Percentiles rank a stretch among this genome's conserved stretches.
These are phyloP conservation scores for Agrilus cyanescens DNA, from an alignment of 2,888 invertebrate species.

Conservation along the genomic window DNA sequence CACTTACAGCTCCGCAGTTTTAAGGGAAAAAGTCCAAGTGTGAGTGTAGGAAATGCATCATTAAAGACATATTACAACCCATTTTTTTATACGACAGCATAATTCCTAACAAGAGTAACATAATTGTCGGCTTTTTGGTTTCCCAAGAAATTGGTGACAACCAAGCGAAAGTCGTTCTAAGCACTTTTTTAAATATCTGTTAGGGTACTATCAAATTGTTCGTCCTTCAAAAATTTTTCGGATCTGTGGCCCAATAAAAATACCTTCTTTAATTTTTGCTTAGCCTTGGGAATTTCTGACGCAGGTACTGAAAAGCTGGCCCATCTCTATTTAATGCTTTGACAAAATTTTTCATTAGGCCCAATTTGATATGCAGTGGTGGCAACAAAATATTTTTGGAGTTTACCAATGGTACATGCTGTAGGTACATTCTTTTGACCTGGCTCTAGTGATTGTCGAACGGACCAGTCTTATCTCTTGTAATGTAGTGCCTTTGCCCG, in stretches of 20 bases:
- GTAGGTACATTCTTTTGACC: constrained; percentile 2
- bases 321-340: background rate
- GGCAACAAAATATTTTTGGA: no score
- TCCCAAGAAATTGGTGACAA: no score
- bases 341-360: background rate
- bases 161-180: no score
- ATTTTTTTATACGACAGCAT: no score
- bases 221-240: background rate
- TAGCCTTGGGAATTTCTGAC: constrained; percentile 10
- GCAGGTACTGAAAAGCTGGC: constrained; percentile 6
- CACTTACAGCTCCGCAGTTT: constrained; percentile 22
- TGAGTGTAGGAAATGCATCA: constrained; percentile 21
- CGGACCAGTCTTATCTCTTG: background rate
- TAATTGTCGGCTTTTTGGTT: no score
- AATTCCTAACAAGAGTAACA: no score
- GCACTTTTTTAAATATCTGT: no score
- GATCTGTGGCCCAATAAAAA: constrained; percentile 10
- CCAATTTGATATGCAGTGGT: no score
- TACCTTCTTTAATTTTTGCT: constrained; percentile 9
- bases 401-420: constrained; percentile 1
- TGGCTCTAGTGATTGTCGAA: constrained; percentile 3
- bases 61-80: constrained; percentile 16
- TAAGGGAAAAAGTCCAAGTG: constrained; percentile 24
- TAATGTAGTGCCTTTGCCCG: background rate
- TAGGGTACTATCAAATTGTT: no score